Conservation (phyloP, 2,113 vertebrate genomes). For the Melozone crissalis region DNA sequence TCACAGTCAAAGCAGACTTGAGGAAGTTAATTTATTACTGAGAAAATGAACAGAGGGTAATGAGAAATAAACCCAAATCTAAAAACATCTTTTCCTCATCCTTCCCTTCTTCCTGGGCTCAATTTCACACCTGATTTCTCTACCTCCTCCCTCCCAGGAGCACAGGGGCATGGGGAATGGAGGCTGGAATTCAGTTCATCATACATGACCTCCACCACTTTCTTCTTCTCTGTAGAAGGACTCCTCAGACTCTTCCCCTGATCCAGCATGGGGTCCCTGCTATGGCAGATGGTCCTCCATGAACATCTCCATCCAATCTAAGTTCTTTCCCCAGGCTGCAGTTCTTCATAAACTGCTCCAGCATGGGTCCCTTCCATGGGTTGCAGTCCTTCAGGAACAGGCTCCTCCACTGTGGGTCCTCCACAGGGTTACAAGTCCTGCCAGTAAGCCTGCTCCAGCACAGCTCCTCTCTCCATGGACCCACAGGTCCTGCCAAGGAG, state of each 20-base stretch:
- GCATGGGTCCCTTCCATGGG: not conserved
- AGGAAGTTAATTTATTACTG: not conserved
- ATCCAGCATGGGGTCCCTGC: not conserved
- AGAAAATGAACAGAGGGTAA: not conserved
- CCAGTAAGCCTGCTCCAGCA: rapidly evolving
- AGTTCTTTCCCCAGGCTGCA: not conserved
- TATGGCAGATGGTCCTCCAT: not conserved
- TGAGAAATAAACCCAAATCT: not conserved
- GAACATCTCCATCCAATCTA: not conserved
- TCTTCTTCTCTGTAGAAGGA: not conserved
- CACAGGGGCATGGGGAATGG: not conserved
- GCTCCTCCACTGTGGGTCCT: not conserved
- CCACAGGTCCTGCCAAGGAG: not conserved
- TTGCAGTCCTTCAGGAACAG: not conserved
- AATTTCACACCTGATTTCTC: not conserved
- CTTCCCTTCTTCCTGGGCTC: not conserved
- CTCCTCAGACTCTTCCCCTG: not conserved
- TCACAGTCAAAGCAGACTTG: not conserved
- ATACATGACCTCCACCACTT: not conserved
- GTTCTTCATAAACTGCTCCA: not conserved
- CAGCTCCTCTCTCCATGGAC: not conserved
- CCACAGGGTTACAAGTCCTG: not conserved
- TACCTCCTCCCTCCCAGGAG: not conserved
- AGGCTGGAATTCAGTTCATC: not conserved
- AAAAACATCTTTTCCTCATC: not conserved